Evolutionary conservation across 2,888 invertebrate species (phyloP).

Genomic region (Strigamia crassipes): DNA sequence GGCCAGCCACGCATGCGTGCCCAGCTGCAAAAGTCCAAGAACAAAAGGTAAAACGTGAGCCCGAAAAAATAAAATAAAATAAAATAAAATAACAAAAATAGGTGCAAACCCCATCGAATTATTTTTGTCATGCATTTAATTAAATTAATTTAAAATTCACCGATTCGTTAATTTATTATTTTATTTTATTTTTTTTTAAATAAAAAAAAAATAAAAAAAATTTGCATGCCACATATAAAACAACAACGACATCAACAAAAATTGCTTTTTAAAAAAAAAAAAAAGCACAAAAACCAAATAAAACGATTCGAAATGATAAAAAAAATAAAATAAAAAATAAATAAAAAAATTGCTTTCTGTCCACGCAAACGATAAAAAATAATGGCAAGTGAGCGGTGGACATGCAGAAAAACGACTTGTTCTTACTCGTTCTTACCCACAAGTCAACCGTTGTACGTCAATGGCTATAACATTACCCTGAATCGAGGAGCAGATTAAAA

Average conservation of each 20-base stretch:
- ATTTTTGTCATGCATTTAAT: not conserved
- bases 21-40: slow-evolving; percentile 45
- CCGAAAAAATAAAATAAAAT: slow-evolving; percentile 6
- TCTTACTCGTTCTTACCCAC: slow-evolving; percentile 8
- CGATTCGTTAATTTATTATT: not conserved
- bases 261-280: not conserved
- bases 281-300: not conserved
- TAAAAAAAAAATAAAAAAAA: not conserved
- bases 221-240: not conserved
- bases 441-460: slow-evolving; percentile 24
- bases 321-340: not conserved
- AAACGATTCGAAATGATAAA: not conserved
- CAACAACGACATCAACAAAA: not conserved
- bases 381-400: slow-evolving; percentile 13
- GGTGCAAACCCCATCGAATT: not conserved
- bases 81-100: not conserved
- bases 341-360: not conserved
- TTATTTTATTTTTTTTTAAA: no score
- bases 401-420: slow-evolving; percentile 24
- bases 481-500: slow-evolving; percentile 18
- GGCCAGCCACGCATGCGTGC: slow-evolving; percentile 44
- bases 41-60: slow-evolving; percentile 42
- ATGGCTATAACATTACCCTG: slow-evolving; percentile 21
- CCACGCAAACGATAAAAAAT: slow-evolving; percentile 3
- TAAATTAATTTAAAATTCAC: not conserved